phyloP scores from a whole-genome alignment of 2,113 vertebrate genomes.

The Ameiurus melas region DNA sequence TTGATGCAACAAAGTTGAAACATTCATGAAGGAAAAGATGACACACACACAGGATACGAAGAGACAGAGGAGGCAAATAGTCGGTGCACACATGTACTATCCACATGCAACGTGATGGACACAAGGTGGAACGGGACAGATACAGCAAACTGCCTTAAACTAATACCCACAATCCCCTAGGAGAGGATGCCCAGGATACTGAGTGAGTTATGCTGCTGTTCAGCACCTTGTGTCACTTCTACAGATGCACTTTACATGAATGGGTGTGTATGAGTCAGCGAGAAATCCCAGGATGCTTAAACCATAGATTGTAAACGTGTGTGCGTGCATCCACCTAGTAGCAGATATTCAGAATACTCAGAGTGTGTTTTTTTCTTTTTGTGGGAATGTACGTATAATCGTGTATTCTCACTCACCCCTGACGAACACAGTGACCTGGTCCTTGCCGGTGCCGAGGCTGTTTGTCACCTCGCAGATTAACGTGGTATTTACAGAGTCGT shows the following conservation, averaged over 20 bases:
- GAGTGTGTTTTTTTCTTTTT: neutral
- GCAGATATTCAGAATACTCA: neutral
- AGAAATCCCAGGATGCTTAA: neutral
- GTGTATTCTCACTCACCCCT: constrained; percentile 73
- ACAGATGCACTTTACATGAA: neutral
- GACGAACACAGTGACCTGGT: constrained; percentile 73
- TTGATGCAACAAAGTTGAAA: neutral
- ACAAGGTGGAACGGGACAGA: constrained; percentile 7
- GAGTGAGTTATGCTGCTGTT: neutral
- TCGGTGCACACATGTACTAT: neutral
- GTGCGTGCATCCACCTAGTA: neutral
- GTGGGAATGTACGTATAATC: neutral
- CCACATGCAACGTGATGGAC: neutral
- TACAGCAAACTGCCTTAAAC: constrained; percentile 46
- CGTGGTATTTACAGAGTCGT: constrained; percentile 78
- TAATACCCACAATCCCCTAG: constrained; percentile 14
- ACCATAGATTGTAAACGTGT: neutral
- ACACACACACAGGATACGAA: neutral
- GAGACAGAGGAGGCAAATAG: neutral
- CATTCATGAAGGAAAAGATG: neutral
- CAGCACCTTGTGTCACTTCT: neutral
- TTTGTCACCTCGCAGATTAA: constrained; percentile 83
- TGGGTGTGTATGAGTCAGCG: constrained; percentile 1
- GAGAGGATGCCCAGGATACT: neutral
- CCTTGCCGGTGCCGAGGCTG: constrained; percentile 70